Conservation (phyloP, 2,888 invertebrate species). For the Amphipoea lucens region DNA sequence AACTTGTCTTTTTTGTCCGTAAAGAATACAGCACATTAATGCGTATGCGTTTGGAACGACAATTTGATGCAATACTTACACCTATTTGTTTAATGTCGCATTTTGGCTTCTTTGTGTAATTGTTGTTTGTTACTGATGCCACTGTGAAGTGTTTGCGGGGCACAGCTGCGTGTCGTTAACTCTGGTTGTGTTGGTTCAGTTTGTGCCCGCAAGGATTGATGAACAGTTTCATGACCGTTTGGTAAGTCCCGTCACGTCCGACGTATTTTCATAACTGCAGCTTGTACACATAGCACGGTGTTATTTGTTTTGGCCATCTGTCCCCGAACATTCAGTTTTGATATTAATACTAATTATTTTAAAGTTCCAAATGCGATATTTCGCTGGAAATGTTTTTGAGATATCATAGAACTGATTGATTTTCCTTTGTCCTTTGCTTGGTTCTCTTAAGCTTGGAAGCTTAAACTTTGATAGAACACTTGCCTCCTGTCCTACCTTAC, state of each 20-base stretch:
- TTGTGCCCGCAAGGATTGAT: constrained; percentile 96
- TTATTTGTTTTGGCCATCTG: constrained; percentile 43
- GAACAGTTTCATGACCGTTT: constrained; percentile 96
- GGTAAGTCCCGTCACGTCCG: constrained; percentile 92
- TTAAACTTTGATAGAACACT: constrained; percentile 39
- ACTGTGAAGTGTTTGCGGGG: constrained; percentile 77
- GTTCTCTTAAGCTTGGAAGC: constrained; percentile 34
- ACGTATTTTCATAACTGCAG: constrained; percentile 70
- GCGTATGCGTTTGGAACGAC: constrained; percentile 25
- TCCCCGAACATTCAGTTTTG: constrained; percentile 44
- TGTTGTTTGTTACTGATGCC: constrained; percentile 78
- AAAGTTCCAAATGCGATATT: background rate
- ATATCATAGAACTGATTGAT: constrained; percentile 37
- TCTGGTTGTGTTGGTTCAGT: constrained; percentile 92
- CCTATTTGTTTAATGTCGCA: constrained; percentile 38
- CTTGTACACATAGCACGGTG: constrained; percentile 65
- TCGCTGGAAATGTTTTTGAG: background rate
- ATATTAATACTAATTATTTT: background rate
- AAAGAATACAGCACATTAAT: constrained; percentile 20
- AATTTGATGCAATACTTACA: constrained; percentile 29
- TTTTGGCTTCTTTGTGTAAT: constrained; percentile 38
- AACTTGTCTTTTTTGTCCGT: constrained; percentile 36
- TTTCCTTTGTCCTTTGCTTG: constrained; percentile 29
- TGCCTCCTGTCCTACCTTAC: background rate
- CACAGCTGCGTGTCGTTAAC: constrained; percentile 85